These are phyloP conservation scores for Stichodactyla helianthus DNA, from an alignment of 64 coral and sea anemone species.

Conservation along the genomic window DNA sequence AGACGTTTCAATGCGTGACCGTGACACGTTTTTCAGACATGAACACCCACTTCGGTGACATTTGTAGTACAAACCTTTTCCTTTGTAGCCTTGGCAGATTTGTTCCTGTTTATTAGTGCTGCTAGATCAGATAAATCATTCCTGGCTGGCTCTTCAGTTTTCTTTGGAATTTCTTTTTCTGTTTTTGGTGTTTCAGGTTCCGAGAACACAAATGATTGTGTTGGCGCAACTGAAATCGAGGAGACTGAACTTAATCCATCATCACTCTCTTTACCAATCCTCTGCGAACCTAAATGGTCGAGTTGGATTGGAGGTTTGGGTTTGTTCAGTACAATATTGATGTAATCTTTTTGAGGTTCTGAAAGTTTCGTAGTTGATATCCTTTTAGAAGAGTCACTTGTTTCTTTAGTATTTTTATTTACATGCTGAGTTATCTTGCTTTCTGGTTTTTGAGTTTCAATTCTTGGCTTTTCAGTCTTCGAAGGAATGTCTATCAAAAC, in stretches of 20 bases:
- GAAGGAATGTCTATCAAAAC: not conserved
- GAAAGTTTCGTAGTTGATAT: conserved; percentile 36
- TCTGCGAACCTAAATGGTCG: conserved; percentile 48
- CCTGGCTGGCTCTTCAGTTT: conserved; percentile 10
- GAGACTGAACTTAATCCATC: not conserved
- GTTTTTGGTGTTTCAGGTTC: not conserved
- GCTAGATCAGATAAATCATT: conserved; percentile 59
- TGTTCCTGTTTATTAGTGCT: conserved; percentile 28
- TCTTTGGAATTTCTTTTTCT: not conserved
- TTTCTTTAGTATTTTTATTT: not conserved
- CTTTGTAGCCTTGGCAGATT: conserved; percentile 20
- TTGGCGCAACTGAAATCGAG: not conserved
- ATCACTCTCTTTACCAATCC: conserved; percentile 53
- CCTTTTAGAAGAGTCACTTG: not conserved
- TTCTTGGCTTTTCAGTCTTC: not conserved
- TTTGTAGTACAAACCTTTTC: conserved; percentile 34
- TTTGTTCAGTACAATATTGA: conserved; percentile 57
- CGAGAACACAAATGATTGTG: not conserved
- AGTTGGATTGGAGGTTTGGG: conserved; percentile 19
- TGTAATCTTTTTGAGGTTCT: conserved; percentile 48
- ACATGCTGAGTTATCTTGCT: not conserved
- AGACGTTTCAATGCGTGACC: no score
- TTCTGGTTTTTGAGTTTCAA: not conserved
- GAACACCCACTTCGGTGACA: no score
- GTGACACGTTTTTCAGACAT: no score